A percentile compares a stretch with the other conserved stretches of the same genome.
Conservation (phyloP, 2,888 invertebrate species). For the Aphodius sticticus region DNA sequence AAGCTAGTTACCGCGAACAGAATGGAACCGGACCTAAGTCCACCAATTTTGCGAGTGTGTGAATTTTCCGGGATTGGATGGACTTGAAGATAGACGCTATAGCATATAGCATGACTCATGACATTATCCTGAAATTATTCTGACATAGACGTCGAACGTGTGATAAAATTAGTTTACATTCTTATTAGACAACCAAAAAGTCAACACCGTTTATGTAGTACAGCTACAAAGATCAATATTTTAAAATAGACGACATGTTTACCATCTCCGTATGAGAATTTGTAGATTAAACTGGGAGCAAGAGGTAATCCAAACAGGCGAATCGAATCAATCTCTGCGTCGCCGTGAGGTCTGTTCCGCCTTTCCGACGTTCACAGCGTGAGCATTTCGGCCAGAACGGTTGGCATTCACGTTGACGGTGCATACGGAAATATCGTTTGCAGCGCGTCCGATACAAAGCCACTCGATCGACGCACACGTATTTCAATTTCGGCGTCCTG, state of each 20-base stretch:
- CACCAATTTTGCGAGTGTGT: too few species aligned
- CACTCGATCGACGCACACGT: conserved; percentile 42
- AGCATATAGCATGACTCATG: too few species aligned
- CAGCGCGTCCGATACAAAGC: conserved; percentile 14
- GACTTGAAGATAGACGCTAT: too few species aligned
- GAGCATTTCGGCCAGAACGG: conserved; percentile 7
- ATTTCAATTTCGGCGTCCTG: conserved; percentile 54
- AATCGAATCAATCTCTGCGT: background rate
- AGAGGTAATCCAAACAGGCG: background rate
- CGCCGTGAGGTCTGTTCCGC: background rate
- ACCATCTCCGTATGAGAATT: background rate
- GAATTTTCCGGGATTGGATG: too few species aligned
- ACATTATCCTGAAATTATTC: too few species aligned
- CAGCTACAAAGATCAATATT: too few species aligned
- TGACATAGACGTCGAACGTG: too few species aligned
- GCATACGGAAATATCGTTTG: conserved; percentile 19
- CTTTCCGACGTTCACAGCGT: background rate
- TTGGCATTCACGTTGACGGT: background rate
- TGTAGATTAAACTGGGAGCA: background rate
- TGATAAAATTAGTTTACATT: too few species aligned
- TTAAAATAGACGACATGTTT: background rate
- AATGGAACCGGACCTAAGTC: too few species aligned
- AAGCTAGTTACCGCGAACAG: too few species aligned
- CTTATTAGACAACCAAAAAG: too few species aligned
- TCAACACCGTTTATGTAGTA: too few species aligned